Conservation (phyloP, 2,797 vertebrate genomes). For the Trachurus trachurus region DNA sequence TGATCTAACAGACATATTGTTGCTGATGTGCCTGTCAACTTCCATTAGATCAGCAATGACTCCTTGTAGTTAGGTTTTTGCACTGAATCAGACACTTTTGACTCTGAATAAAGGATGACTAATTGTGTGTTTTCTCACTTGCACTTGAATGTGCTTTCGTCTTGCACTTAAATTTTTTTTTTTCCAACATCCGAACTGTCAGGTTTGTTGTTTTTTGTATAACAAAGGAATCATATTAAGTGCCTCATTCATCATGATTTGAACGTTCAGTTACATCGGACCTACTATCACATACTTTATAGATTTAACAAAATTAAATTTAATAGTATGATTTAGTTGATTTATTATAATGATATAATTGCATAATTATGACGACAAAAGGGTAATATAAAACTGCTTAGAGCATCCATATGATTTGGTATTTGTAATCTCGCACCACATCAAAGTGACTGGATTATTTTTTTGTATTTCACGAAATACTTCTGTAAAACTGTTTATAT, state of each 20-base stretch:
- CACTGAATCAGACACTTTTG: background rate
- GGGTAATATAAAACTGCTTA: background rate
- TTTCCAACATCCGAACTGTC: background rate
- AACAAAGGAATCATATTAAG: no score
- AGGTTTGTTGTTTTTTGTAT: background rate
- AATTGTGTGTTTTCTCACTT: background rate
- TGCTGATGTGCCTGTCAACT: background rate
- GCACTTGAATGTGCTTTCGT: background rate
- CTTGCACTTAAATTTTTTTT: no score
- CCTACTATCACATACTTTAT: background rate
- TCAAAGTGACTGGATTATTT: background rate
- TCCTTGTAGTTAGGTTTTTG: background rate
- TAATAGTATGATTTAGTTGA: background rate
- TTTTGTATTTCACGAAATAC: background rate
- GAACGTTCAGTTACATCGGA: no score
- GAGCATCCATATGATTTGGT: background rate
- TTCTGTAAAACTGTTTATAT: background rate
- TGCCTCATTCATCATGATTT: background rate
- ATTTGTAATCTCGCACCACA: background rate
- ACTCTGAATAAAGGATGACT: background rate
- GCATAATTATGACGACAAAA: background rate
- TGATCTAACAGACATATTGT: background rate
- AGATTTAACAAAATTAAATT: background rate
- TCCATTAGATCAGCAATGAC: background rate
- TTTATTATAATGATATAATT: background rate